Evolutionary conservation across 53 echinoderm and acorn worm genomes (phyloP), one percentile per base, ranked within the genome.

Genomic region (Luidia sarsii): DNA sequence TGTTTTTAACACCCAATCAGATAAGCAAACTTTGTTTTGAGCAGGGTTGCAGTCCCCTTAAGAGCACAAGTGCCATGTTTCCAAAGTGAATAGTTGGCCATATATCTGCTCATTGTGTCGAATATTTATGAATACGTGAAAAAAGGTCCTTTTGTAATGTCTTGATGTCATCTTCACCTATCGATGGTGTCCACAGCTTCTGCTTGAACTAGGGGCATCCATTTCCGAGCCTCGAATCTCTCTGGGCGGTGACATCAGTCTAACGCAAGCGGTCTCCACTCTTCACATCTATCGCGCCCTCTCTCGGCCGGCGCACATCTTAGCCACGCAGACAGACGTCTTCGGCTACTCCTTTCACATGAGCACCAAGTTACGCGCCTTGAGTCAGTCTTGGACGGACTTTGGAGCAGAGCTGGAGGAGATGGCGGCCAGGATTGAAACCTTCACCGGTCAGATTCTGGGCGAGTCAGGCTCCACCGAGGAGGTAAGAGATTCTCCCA

Each of bases 271-370:
- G 9, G 48, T 43, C 60, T 77, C 77, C 1, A 43, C 60, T 48
- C 59, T 77, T 0, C 59, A 77, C 45, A 20, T 77, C 60, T 77
- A 77, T 33, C 60, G 77, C 0, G 77, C 77, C 48, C 43, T 77
- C 60, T 77, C 77, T 14, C 77, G 61, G 61, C 77, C 77, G 2
- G 62, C 77, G 31, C 55, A 77, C 77, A 77, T 77, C 30, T 11
- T 77, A 39, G 60, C 59, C 32, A 77, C 77, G 20, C 25, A 77
- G 77, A 59, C 60, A 9, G 77, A 77, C 32, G 33, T 77, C 30
- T 77, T 77, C 21, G 61, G 59, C 45, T 60, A 77, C 48, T 54
- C 60, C 45, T 77, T 77, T 9, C 22, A 31, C 25, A 60, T 77
- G 74, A 57, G 45, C 25, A 35, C 32, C 7, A 74, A 74, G 19